Percentiles rank a stretch among this genome's conserved stretches.
Conservation (phyloP, 1,140 invertebrate species). For the Venturia canescens region DNA sequence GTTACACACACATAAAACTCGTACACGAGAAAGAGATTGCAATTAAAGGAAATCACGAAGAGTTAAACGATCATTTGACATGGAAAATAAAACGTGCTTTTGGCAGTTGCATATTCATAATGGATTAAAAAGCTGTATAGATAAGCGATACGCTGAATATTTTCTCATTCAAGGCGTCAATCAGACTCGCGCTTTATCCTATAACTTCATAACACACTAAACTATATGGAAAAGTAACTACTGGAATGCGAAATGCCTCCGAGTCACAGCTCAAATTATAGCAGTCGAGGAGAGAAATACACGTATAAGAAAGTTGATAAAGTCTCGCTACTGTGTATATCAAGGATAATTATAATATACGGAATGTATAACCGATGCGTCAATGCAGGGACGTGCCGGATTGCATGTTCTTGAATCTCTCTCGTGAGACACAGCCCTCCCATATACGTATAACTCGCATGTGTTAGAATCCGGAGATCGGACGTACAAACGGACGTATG, state of each 20-base stretch:
- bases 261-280: neutral
- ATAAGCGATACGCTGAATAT: too few relatives aligned
- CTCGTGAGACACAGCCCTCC: constrained; percentile 10
- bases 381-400: neutral
- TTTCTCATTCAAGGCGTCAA: too few relatives aligned
- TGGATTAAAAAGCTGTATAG: too few relatives aligned
- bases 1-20: neutral
- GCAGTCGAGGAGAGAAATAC: neutral
- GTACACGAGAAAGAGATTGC: neutral
- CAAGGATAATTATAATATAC: constrained; percentile 14
- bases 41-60: neutral
- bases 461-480: neutral
- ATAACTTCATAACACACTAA: too few relatives aligned
- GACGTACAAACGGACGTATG: neutral
- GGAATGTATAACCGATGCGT: constrained; percentile 4
- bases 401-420: constrained; percentile 24
- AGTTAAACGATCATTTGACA: neutral
- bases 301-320: neutral
- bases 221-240: too few relatives aligned
- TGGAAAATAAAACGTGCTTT: neutral
- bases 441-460: constrained; percentile 4
- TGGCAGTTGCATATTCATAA: too few relatives aligned
- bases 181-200: too few relatives aligned
- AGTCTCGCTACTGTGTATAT: constrained; percentile 6
- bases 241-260: too few relatives aligned